These are phyloP conservation scores for Scylla paramamosain DNA, from an alignment of 1,140 invertebrate genomes.

Conservation along the genomic window DNA sequence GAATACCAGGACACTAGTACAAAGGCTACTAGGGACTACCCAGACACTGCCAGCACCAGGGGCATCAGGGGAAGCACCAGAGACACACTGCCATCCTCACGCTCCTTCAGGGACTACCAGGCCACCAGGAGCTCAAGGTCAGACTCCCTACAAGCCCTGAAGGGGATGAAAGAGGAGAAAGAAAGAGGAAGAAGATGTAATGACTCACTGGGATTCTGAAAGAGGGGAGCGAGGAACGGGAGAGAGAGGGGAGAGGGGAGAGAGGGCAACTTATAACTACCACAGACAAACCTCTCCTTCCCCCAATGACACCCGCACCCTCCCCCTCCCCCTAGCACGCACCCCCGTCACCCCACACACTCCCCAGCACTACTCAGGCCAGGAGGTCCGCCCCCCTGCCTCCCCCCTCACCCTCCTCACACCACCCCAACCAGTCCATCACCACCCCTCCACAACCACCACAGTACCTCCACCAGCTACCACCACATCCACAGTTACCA, in stretches of 20 bases:
- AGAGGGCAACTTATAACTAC: background rate
- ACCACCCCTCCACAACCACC: background rate
- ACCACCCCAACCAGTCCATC: background rate
- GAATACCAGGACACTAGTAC: background rate
- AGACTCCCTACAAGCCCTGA: background rate
- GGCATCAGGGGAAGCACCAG: background rate
- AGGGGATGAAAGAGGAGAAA: background rate
- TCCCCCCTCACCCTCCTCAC: background rate
- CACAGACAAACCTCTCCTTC: background rate
- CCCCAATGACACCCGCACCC: too few species aligned
- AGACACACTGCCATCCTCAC: background rate
- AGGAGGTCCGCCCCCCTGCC: too few species aligned
- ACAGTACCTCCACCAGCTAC: background rate
- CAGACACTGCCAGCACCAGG: background rate
- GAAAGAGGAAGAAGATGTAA: background rate
- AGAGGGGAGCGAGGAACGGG: too few species aligned
- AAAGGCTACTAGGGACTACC: background rate
- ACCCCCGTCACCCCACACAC: too few species aligned
- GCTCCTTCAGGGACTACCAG: background rate
- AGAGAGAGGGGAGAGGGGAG: background rate
- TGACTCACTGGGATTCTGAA: too few species aligned
- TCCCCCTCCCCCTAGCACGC: too few species aligned
- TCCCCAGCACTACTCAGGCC: too few species aligned
- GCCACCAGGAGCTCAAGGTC: background rate
- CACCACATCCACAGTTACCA: background rate